Evolutionary conservation across 2,888 invertebrate genomes (phyloP).

Genomic region (Lutraria lutraria): DNA sequence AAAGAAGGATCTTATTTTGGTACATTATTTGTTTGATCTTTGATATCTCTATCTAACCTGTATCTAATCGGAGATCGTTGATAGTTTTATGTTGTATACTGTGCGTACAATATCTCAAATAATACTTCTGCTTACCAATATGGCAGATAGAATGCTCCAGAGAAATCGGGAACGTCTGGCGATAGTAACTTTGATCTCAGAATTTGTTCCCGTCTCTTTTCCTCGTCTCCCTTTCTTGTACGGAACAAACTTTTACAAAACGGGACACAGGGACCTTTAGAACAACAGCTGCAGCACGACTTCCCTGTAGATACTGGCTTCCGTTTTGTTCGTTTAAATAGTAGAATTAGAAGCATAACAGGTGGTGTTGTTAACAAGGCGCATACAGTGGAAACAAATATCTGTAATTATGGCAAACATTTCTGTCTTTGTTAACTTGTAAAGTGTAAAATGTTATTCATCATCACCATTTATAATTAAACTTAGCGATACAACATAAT

Average conservation of each 20-base stretch:
- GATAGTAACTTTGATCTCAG: conserved; percentile 34
- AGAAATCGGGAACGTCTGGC: conserved; percentile 47
- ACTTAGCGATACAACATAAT: too few relatives aligned
- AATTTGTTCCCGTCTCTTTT: conserved; percentile 28
- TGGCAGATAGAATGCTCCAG: conserved; percentile 70
- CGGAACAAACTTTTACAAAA: conserved; percentile 41
- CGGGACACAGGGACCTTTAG: not conserved
- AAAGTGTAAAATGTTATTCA: too few relatives aligned
- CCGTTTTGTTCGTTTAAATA: conserved; percentile 69
- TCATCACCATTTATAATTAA: too few relatives aligned
- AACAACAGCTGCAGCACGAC: conserved; percentile 34
- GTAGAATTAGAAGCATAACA: conserved; percentile 68
- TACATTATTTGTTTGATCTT: too few relatives aligned
- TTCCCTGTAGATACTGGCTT: conserved; percentile 14
- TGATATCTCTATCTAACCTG: too few relatives aligned
- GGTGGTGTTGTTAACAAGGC: conserved; percentile 74
- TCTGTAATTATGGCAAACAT: conserved; percentile 59
- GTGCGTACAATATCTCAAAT: too few relatives aligned
- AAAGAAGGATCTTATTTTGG: too few relatives aligned
- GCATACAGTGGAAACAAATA: conserved; percentile 76
- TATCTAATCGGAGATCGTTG: too few relatives aligned
- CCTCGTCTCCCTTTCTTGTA: conserved; percentile 20
- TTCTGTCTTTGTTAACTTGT: not conserved
- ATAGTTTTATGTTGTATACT: too few relatives aligned
- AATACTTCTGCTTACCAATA: too few relatives aligned